Conservation (phyloP, 2,797 vertebrate species). For the Sylvia borin region DNA sequence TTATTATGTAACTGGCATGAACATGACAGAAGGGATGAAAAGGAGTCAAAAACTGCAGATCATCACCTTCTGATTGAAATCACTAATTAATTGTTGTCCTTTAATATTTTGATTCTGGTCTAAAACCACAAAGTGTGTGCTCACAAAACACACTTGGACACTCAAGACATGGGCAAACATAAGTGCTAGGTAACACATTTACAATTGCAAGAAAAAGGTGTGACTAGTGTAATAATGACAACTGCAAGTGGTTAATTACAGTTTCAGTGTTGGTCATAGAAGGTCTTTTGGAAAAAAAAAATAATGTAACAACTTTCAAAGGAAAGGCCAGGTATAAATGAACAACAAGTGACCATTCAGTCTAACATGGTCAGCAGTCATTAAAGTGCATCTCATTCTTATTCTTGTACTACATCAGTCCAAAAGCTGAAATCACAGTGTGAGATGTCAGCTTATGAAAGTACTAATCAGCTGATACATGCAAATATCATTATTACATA, state of each 20-base stretch:
- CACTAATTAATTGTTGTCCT: not conserved
- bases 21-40: not conserved
- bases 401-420: not conserved
- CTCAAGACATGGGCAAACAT: not conserved
- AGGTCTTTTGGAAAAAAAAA: slow-evolving; percentile 10
- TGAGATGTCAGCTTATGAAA: slow-evolving; percentile 27
- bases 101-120: not conserved
- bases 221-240: slow-evolving; percentile 6
- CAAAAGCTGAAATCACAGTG: not conserved
- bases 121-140: not conserved
- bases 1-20: not conserved
- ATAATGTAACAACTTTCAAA: not conserved
- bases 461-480: not conserved
- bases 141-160: not conserved
- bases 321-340: not conserved
- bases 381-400: not conserved
- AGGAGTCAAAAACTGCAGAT: not conserved
- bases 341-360: not conserved
- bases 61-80: not conserved
- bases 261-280: slow-evolving; percentile 26
- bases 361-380: not conserved
- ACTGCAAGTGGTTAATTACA: slow-evolving; percentile 6
- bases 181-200: slow-evolving; percentile 8
- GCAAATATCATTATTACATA: not conserved
- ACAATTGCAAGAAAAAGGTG: slow-evolving; percentile 11